Base-by-base conservation (phyloP, 2,888 invertebrate genomes). In the Parapristionchus giblindavisi region DNA sequence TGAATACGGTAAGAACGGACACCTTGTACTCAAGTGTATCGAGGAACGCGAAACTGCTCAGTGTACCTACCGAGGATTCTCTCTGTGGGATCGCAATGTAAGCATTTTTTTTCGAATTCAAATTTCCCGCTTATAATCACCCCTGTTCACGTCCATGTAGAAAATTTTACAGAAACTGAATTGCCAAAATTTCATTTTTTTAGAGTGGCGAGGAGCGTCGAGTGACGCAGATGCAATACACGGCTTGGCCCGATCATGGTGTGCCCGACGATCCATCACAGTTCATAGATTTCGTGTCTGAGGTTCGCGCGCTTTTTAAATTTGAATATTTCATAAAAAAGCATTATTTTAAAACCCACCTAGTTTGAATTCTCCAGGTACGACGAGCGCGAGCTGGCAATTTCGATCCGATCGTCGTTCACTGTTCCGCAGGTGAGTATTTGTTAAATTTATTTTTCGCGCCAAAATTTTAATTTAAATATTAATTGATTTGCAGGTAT, bases 211-310 rank as follows among this genome's bases (percentile, higher is more conserved):
- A 93, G 78, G 93, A 93, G 85, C 92, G 96, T 36, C 92, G 92
- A 83, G 93, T 99, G 76, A 93, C 93, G 36, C 99, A 99, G 89
- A 93, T 99, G 92, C 98, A 99, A 89, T 99, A 98, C 91, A 93
- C 90, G 89, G 92, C 92, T 21, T 93, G 93, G 93, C 93, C 93
- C 0, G 99, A 99, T 91, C 99, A 99, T 89, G 98, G 97, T 54
- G 96, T 98, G 52, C 99, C 99, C 2, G 94, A 94, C 77, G 95
- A 96, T 88, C 93, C 94, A n/a, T n/a, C 92, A 74, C 93, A 94
- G 84, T 99, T 99, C 90, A 92, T 98, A 70, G 91, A 92, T 81
- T 98, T 99, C 90, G 95, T 95, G 1, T 92, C 92, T 80, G 91
- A 92, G 80, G 94, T n/a, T n/a, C n/a, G n/a, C n/a, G n/a, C n/a